Conservation (phyloP, 64 coral and sea anemone species). For the Montipora cactus region DNA sequence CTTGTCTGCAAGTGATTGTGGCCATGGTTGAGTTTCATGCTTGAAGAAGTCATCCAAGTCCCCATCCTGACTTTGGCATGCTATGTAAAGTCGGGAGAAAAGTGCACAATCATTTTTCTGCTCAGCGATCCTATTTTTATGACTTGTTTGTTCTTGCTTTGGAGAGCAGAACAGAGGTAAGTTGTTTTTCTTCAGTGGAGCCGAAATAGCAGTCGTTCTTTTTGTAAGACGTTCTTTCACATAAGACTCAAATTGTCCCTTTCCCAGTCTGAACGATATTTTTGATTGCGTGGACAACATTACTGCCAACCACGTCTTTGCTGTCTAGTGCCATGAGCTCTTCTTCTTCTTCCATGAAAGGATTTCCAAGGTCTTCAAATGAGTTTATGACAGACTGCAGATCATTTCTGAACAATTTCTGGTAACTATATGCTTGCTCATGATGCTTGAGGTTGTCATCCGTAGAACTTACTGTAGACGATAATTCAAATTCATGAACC, state of each 20-base stretch:
- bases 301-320: conserved; percentile 26
- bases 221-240: conserved; percentile 29
- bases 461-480: background rate
- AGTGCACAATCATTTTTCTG: conserved; percentile 20
- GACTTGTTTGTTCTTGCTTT: conserved; percentile 44
- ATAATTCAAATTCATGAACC: conserved; percentile 6
- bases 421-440: background rate
- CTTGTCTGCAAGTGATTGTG: conserved; percentile 19
- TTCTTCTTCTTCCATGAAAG: background rate
- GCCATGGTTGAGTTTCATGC: background rate
- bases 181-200: conserved; percentile 36
- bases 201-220: background rate
- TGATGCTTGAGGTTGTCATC: background rate
- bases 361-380: background rate
- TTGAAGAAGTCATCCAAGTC: no score
- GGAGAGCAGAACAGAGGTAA: conserved; percentile 25
- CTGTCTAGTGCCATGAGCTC: conserved; percentile 32
- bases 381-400: background rate
- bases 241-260: conserved; percentile 21
- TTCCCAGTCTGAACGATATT: conserved; percentile 43
- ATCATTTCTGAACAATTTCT: background rate
- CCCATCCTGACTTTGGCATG: no score
- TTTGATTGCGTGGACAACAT: background rate
- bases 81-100: no score
- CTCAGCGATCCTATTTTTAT: conserved; percentile 46